Base-by-base conservation (phyloP, 1,140 invertebrate genomes). In the Thaumetopoea pityocampa region DNA sequence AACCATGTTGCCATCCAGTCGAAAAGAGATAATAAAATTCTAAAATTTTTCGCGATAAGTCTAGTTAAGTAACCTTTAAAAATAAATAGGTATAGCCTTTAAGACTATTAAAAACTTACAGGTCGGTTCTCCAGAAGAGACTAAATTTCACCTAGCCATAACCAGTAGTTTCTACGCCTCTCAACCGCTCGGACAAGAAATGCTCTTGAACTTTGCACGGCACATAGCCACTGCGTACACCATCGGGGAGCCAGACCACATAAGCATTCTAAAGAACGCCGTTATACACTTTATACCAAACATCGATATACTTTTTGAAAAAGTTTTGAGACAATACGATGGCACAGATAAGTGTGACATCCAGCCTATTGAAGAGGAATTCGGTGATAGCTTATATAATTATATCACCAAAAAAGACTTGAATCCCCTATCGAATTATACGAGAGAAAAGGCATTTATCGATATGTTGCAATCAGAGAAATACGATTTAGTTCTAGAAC, bases 81-180 rank as follows among this genome's bases (percentile, higher is more conserved):
- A n/a, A n/a, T n/a, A n/a, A n/a, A n/a, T n/a, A n/a, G n/a, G n/a
- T n/a, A n/a, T n/a, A n/a, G n/a, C n/a, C n/a, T n/a, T n/a, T n/a
- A n/a, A n/a, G n/a, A n/a, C n/a, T n/a, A 17, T 10, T 6, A 0
- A 1, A 16, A 3, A 17, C 1, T 14, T 8, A 16, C 60, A 93
- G 92, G 83, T 92, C 45, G 91, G 91, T 1, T 81, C 87, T 1
- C 90, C 92, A 1, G 92, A 93, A 51, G 93, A 95, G 73, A 87
- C 85, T 1, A 96, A 96, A 85, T 90, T 92, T 53, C 92, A 95
- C 55, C 87, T 98, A 8, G 90, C 91, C 3, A 69, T 98, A 10
- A 83, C 97, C 6, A 96, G 95, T 17, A 94, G 94, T 12, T 65
- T 98, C 15, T 94, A 93, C 68, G 92, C 91, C 3, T 91, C 93